These are phyloP conservation scores for Thymelicus sylvestris DNA, from an alignment of 2,888 invertebrate genomes.

Conservation along the genomic window DNA sequence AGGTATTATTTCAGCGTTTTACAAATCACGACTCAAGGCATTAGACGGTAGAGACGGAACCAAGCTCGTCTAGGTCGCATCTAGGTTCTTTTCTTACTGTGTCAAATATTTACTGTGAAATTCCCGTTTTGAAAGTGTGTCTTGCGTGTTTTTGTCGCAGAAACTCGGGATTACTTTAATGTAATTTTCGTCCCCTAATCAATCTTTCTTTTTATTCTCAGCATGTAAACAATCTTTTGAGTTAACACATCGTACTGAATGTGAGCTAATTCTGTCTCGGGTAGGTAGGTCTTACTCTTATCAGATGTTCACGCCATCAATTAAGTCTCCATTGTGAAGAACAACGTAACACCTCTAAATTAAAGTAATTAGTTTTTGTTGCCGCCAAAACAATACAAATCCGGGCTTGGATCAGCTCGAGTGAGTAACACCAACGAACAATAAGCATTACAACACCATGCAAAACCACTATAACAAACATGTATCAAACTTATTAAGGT, in stretches of 20 bases:
- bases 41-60: background rate
- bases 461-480: constrained; percentile 40
- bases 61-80: too few species aligned
- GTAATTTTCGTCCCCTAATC: too few species aligned
- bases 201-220: too few species aligned
- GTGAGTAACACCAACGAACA: constrained; percentile 38
- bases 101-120: constrained; percentile 3
- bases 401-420: constrained; percentile 45
- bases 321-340: constrained; percentile 26
- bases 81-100: too few species aligned
- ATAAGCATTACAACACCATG: constrained; percentile 47
- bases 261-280: too few species aligned
- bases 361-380: constrained; percentile 56
- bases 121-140: background rate
- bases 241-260: too few species aligned
- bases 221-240: too few species aligned
- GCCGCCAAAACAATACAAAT: constrained; percentile 59
- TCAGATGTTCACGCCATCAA: constrained; percentile 24
- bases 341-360: constrained; percentile 6
- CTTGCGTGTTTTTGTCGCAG: too few species aligned
- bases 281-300: constrained; percentile 3
- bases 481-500: constrained; percentile 28
- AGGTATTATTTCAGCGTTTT: background rate
- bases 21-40: background rate
- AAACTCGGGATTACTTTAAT: too few species aligned